Evolutionary conservation across 2,888 invertebrate species (phyloP).

Genomic region (Crioceris asparagi): DNA sequence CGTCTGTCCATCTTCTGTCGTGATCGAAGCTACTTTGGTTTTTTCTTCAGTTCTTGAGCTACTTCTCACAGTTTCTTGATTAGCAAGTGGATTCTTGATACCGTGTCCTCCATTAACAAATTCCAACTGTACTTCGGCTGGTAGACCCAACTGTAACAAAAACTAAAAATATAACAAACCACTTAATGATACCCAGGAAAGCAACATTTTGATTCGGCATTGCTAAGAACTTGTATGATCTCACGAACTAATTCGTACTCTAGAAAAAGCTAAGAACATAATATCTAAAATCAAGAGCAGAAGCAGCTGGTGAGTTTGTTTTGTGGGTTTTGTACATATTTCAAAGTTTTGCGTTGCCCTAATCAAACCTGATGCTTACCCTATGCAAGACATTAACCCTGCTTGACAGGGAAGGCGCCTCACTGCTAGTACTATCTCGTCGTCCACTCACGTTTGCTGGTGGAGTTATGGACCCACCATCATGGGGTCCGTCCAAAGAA

Average conservation of each 20-base stretch:
- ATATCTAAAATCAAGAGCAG: too few relatives aligned
- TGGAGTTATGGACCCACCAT: slow-evolving; percentile 50
- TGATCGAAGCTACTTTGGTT: slow-evolving; percentile 42
- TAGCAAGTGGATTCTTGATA: slow-evolving; percentile 89
- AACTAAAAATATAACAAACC: slow-evolving; percentile 6
- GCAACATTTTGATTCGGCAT: slow-evolving; percentile 35
- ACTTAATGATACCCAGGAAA: slow-evolving; percentile 19
- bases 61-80: slow-evolving; percentile 53
- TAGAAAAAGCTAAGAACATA: too few relatives aligned
- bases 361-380: slow-evolving; percentile 69
- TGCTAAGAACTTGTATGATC: slow-evolving; percentile 3
- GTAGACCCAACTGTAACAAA: slow-evolving; percentile 67
- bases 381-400: slow-evolving; percentile 67
- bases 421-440: slow-evolving; percentile 30
- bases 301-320: too few relatives aligned
- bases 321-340: too few relatives aligned
- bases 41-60: slow-evolving; percentile 50
- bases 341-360: too few relatives aligned
- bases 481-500: slow-evolving; percentile 53
- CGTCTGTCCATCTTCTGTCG: slow-evolving; percentile 59
- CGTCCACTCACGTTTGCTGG: slow-evolving; percentile 60
- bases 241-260: too few relatives aligned
- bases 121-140: slow-evolving; percentile 80
- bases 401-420: slow-evolving; percentile 39
- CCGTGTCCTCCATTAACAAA: slow-evolving; percentile 97